Conservation (phyloP, 2,888 invertebrate genomes). For the Ptilodon capucinus region DNA sequence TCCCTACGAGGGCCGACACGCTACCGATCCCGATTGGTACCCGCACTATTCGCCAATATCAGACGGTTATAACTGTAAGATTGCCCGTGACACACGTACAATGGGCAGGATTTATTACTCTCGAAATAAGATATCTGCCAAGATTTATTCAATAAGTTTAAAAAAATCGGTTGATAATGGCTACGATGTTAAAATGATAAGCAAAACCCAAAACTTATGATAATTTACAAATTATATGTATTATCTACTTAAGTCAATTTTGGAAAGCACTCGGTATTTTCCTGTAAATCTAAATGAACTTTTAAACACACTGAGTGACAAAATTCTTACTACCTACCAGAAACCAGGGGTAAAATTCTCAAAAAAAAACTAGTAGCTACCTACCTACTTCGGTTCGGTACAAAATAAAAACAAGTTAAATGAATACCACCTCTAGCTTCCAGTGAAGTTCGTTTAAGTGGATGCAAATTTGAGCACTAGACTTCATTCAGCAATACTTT, state of each 20-base stretch:
- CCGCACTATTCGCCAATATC: slow-evolving; percentile 39
- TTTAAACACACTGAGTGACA: too few species aligned
- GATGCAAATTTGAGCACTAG: not conserved
- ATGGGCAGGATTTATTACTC: slow-evolving; percentile 54
- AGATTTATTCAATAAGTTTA: slow-evolving; percentile 39
- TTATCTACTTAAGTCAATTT: too few species aligned
- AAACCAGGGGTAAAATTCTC: too few species aligned
- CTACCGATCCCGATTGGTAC: slow-evolving; percentile 48
- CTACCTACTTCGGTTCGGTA: too few species aligned
- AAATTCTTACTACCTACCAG: too few species aligned
- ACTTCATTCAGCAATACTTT: not conserved
- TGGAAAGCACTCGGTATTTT: too few species aligned
- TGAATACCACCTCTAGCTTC: not conserved
- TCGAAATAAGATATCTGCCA: slow-evolving; percentile 52
- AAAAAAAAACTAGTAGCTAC: too few species aligned
- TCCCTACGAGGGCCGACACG: slow-evolving; percentile 45
- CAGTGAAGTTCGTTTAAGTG: not conserved
- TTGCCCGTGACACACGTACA: slow-evolving; percentile 57
- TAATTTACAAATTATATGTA: not conserved
- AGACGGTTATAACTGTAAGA: slow-evolving; percentile 37
- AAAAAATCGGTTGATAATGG: not conserved
- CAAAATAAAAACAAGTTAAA: too few species aligned
- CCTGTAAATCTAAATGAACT: too few species aligned
- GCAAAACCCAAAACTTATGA: not conserved
- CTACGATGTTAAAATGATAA: not conserved